These are phyloP conservation scores for Antechinus flavipes DNA, from an alignment of 2,113 vertebrate species.

Conservation along the genomic window DNA sequence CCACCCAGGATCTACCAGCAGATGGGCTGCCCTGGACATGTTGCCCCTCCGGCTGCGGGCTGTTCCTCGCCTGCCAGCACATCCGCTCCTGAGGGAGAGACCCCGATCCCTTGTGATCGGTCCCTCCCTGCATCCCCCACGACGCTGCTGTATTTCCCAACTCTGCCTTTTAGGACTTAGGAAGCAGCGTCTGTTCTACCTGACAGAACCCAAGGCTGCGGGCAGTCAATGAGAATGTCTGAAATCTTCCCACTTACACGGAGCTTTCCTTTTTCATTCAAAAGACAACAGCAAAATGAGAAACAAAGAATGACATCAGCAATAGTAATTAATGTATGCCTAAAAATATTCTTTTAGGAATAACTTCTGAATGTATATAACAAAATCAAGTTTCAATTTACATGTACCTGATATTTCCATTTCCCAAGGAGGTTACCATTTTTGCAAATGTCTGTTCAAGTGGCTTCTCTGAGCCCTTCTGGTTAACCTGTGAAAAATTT, in stretches of 20 bases:
- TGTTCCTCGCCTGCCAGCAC: accelerated
- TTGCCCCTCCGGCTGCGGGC: no score
- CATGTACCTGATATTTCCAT: conserved; percentile 92
- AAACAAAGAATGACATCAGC: neutral
- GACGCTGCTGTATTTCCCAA: neutral
- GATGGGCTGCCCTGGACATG: no score
- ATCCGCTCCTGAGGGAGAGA: neutral
- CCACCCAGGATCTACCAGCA: no score
- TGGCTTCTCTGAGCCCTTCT: conserved; percentile 96
- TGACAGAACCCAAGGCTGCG: neutral
- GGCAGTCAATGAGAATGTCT: neutral
- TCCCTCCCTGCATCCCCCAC: neutral
- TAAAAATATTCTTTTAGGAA: neutral
- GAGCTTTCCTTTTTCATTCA: neutral
- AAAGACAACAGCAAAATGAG: neutral
- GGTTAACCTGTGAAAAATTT: conserved; percentile 90
- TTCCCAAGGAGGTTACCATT: conserved; percentile 91
- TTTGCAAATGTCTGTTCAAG: conserved; percentile 93
- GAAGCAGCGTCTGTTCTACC: neutral
- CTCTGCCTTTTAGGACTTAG: neutral
- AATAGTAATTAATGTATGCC: neutral
- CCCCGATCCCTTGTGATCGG: neutral
- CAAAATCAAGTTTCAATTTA: neutral
- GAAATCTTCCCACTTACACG: neutral
- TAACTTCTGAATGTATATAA: neutral